Conservation (phyloP, 2,113 vertebrate genomes). For the Pavo muticus region DNA sequence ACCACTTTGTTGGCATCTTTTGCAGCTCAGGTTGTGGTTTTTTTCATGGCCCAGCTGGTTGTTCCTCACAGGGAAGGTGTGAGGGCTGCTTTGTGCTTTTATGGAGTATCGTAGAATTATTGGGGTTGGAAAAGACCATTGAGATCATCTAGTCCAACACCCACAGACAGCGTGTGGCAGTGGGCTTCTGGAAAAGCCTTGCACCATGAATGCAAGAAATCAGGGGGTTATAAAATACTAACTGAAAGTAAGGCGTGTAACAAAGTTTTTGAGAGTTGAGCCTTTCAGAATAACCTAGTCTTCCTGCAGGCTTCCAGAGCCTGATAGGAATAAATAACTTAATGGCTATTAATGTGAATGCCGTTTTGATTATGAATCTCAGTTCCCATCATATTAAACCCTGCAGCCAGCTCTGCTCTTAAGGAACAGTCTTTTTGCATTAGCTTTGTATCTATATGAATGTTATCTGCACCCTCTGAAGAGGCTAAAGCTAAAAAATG, state of each 20-base stretch:
- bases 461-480: constrained; percentile 55
- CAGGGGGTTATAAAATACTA: neutral
- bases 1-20: neutral
- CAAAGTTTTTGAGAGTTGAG: constrained; percentile 8
- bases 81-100: neutral
- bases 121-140: too few relatives aligned
- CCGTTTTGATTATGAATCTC: constrained; percentile 32
- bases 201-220: neutral
- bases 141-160: too few relatives aligned
- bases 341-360: constrained; percentile 44
- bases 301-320: constrained; percentile 19
- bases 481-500: constrained; percentile 41
- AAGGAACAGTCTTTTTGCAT: constrained; percentile 39
- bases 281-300: neutral
- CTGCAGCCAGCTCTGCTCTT: constrained; percentile 27
- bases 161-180: neutral
- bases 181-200: neutral
- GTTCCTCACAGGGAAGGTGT: neutral
- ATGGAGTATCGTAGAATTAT: too few relatives aligned
- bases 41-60: neutral
- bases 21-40: neutral
- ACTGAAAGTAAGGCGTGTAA: neutral
- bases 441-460: constrained; percentile 53
- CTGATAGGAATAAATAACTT: constrained; percentile 55
- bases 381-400: constrained; percentile 27